Conservation (phyloP, 2,113 vertebrate species). For the Psilopogon haemacephalus region DNA sequence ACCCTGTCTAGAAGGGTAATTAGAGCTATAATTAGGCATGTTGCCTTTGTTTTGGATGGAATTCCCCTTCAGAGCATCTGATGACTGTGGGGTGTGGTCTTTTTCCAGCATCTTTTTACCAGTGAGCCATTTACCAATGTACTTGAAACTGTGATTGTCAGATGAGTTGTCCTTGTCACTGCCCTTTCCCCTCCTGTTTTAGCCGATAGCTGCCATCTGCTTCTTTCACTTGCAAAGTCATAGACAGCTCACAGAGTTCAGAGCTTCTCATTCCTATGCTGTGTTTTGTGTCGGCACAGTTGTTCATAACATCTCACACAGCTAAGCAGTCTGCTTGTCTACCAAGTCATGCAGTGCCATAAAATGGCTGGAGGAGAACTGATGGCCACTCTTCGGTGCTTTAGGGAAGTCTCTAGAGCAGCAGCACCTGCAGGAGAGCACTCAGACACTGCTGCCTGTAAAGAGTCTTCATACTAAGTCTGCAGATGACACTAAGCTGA, state of each 20-base stretch:
- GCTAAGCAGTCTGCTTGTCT: neutral
- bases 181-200: neutral
- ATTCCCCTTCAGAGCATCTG: slow-evolving; percentile 62
- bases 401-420: neutral
- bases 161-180: slow-evolving; percentile 29
- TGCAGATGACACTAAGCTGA: too few species aligned
- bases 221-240: neutral
- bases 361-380: neutral
- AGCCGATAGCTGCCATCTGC: neutral
- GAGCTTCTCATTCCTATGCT: neutral
- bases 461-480: too few species aligned
- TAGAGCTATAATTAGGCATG: slow-evolving; percentile 26
- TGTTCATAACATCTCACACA: neutral
- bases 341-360: neutral
- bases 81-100: slow-evolving; percentile 41
- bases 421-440: fast-evolving
- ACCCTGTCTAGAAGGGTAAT: slow-evolving; percentile 54
- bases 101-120: slow-evolving; percentile 57
- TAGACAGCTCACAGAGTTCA: neutral
- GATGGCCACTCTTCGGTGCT: fast-evolving
- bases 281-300: neutral
- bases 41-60: slow-evolving; percentile 32
- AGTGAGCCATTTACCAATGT: slow-evolving; percentile 24
- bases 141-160: slow-evolving; percentile 1
- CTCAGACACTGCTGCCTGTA: neutral